Evolutionary conservation across 2,797 vertebrate species (phyloP), one percentile per base, ranked within the genome.

Genomic region (Sarcophilus harrisii): DNA sequence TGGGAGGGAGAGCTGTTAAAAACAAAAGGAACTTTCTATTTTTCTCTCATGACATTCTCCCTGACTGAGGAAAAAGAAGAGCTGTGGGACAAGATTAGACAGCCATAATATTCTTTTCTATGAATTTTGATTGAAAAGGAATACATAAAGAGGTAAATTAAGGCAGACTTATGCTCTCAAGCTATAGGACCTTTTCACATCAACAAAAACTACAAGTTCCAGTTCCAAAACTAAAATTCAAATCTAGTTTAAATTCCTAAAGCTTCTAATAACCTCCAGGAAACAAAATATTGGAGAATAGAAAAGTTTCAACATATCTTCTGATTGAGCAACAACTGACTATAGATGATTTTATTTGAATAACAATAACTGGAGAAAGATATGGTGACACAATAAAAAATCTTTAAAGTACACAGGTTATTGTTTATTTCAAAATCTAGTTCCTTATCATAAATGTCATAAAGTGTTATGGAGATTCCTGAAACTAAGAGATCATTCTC

Each of bases 381-480:
- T 90, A 16, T 95, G 13, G 62, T 96, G 52, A 89, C 18, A 55
- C 90, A 94, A 16, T 8, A n/a, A 1, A 5, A 93, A 5, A 60
- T 32, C 62, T 95, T 94, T 87, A 93, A 96, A 73, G 90, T 32
- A 27, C 5, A 93, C 62, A 95, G 1, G 45, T 57, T 94, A 90
- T 93, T 92, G 5, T 58, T 96, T 94, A 30, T 18, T 45, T 96
- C 55, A 30, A 4, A 57, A 58, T 91, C 32, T 94, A 95, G 2
- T 57, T 90, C 91, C 94, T 95, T 52, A 94, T 91, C 94, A 38
- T 0, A 97, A 92, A 96, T 92, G 93, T 58, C 58, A 91, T 93
- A 0, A 92, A 49, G 21, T 45, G 29, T n/a, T 92, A 45, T 90
- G 90, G 73, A 90, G 93, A 90, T 38, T 38, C 0, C 45, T 93